phyloP scores from a whole-genome alignment of 2,888 invertebrate genomes.

The Hirudinaria manillensis region DNA sequence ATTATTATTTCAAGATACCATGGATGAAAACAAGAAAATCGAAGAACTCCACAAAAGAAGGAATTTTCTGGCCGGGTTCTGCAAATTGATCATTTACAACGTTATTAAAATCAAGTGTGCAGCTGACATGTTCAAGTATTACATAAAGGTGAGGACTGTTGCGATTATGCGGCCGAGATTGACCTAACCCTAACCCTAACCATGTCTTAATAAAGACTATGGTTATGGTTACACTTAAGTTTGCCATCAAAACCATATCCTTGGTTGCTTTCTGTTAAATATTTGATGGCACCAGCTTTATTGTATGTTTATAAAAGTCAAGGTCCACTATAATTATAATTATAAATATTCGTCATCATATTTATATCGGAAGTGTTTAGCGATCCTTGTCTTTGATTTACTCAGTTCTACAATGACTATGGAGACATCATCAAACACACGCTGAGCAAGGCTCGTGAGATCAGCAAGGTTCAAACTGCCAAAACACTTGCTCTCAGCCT shows the following conservation, averaged over 20 bases:
- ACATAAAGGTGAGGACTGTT: constrained; percentile 69
- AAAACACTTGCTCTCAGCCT: constrained; percentile 86
- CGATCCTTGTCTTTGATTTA: too few relatives aligned
- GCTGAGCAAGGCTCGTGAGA: constrained; percentile 89
- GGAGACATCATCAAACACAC: constrained; percentile 97
- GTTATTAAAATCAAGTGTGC: constrained; percentile 83
- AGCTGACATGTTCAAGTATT: constrained; percentile 91
- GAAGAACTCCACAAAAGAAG: constrained; percentile 92
- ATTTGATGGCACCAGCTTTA: too few relatives aligned
- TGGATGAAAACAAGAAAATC: constrained; percentile 84
- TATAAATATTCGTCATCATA: too few relatives aligned
- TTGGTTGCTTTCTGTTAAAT: too few relatives aligned
- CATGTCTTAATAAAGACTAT: too few relatives aligned
- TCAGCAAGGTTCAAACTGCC: constrained; percentile 91
- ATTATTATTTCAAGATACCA: not conserved
- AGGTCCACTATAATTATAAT: too few relatives aligned
- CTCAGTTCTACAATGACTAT: constrained; percentile 88
- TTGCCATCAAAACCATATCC: too few relatives aligned
- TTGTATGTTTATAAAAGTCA: too few relatives aligned
- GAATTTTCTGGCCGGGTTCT: constrained; percentile 90
- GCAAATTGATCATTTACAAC: constrained; percentile 95
- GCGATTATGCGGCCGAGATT: not conserved
- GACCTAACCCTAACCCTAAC: not conserved
- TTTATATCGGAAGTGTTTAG: too few relatives aligned
- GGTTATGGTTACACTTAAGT: too few relatives aligned